Conservation (phyloP, 1,140 invertebrate species). For the Diprion similis region DNA sequence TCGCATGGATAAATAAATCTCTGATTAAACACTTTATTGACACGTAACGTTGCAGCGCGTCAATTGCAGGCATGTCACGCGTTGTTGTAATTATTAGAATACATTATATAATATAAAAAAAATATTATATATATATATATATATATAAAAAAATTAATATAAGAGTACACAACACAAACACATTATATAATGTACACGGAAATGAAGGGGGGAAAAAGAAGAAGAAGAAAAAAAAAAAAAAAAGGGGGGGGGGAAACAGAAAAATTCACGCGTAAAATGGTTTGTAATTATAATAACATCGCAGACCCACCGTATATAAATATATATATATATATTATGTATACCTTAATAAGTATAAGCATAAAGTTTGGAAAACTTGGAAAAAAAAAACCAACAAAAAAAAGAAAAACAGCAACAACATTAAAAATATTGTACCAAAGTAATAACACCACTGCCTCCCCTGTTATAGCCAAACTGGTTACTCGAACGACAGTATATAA, state of each 20-base stretch:
- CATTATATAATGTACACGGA: not conserved
- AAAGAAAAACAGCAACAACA: not conserved
- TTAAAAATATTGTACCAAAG: slow-evolving; percentile 40
- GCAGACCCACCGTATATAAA: too few relatives aligned
- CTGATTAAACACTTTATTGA: too few relatives aligned
- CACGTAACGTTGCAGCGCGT: too few relatives aligned
- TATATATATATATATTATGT: too few relatives aligned
- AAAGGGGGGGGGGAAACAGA: not conserved
- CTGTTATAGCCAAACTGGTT: slow-evolving; percentile 38
- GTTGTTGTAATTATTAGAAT: too few relatives aligned
- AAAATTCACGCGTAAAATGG: not conserved
- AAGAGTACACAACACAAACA: too few relatives aligned
- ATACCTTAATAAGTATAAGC: slow-evolving; percentile 19
- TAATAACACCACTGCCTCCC: slow-evolving; percentile 58
- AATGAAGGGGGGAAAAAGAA: not conserved
- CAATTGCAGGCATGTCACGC: too few relatives aligned
- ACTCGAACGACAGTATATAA: not conserved
- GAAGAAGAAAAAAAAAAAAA: not conserved
- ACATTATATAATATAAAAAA: too few relatives aligned
- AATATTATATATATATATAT: too few relatives aligned
- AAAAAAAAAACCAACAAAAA: slow-evolving; percentile 1
- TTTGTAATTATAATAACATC: too few relatives aligned
- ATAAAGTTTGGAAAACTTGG: slow-evolving; percentile 13
- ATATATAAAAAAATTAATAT: too few relatives aligned
- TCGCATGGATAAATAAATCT: too few relatives aligned